A percentile compares a stretch with the other conserved stretches of the same genome.
These are phyloP conservation scores for Drosophila paramelanica DNA, from an alignment of 2,888 invertebrate species.

Conservation along the genomic window DNA sequence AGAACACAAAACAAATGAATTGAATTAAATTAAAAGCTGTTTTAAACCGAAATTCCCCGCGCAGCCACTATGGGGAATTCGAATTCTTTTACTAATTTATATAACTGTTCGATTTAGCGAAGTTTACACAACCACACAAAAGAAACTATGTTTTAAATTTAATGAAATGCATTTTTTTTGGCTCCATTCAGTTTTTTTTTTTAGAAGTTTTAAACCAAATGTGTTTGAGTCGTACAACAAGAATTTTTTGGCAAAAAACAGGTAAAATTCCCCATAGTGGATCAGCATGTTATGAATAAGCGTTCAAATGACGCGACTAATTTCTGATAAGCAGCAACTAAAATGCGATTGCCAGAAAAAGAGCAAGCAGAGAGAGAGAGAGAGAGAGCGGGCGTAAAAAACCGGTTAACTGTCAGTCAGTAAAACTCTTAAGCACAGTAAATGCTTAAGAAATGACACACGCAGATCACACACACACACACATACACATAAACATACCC, in stretches of 20 bases:
- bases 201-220: too few relatives aligned
- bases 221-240: too few relatives aligned
- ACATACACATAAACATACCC: neutral
- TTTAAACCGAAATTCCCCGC: conserved; percentile 24
- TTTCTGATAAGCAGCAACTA: conserved; percentile 49
- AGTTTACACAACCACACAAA: too few relatives aligned
- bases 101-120: too few relatives aligned
- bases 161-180: too few relatives aligned
- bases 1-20: conserved; percentile 18
- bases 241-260: too few relatives aligned
- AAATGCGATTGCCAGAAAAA: conserved; percentile 33
- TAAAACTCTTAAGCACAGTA: conserved; percentile 65
- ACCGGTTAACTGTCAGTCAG: conserved; percentile 63
- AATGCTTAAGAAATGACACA: conserved; percentile 75
- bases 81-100: too few relatives aligned
- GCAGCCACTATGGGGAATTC: neutral
- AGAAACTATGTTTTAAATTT: too few relatives aligned
- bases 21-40: conserved; percentile 29
- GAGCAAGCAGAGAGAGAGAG: conserved; percentile 2
- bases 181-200: too few relatives aligned
- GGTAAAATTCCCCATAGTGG: too few relatives aligned
- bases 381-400: conserved; percentile 21
- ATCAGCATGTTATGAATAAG: conserved; percentile 47
- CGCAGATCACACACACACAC: conserved; percentile 13
- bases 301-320: conserved; percentile 47